These are phyloP conservation scores for Ornithorhynchus anatinus DNA, from an alignment of 2,113 vertebrate species.

Conservation along the genomic window DNA sequence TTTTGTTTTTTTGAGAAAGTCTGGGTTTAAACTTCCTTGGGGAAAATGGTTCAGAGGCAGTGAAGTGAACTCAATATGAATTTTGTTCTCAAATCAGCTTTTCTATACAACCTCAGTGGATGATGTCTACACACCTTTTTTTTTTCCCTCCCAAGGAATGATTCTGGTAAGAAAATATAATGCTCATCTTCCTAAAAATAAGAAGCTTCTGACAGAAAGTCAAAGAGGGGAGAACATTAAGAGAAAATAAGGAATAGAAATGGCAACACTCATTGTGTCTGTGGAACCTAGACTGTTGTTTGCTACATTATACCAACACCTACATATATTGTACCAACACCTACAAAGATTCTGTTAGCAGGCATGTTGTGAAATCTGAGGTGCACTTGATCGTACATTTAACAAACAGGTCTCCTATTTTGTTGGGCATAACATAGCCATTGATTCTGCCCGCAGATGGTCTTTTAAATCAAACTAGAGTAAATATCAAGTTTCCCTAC, in stretches of 20 bases:
- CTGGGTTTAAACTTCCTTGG: constrained; percentile 22
- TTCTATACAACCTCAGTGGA: no score
- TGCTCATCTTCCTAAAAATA: constrained; percentile 48
- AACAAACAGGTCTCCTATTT: constrained; percentile 47
- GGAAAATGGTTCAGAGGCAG: constrained; percentile 43
- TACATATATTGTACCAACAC: no score
- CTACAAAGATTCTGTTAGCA: background rate
- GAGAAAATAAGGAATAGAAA: constrained; percentile 35
- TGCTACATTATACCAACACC: constrained; percentile 19
- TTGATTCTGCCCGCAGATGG: constrained; percentile 30
- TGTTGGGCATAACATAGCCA: constrained; percentile 47
- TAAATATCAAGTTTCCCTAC: constrained; percentile 10
- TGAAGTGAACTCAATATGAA: constrained; percentile 35
- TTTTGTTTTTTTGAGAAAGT: constrained; percentile 40
- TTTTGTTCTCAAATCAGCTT: constrained; percentile 30
- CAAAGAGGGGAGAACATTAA: constrained; percentile 46
- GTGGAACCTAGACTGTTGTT: constrained; percentile 26
- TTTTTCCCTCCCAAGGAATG: constrained; percentile 33
- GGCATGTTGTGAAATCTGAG: constrained; percentile 21
- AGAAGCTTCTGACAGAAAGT: constrained; percentile 46
- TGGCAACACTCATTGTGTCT: constrained; percentile 38
- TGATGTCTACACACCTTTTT: constrained; percentile 19
- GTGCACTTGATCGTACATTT: constrained; percentile 32
- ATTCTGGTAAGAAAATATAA: constrained; percentile 38
- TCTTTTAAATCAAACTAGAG: constrained; percentile 30